phyloP scores from a whole-genome alignment of 1,140 invertebrate genomes.

The Drosophila repletoides region DNA sequence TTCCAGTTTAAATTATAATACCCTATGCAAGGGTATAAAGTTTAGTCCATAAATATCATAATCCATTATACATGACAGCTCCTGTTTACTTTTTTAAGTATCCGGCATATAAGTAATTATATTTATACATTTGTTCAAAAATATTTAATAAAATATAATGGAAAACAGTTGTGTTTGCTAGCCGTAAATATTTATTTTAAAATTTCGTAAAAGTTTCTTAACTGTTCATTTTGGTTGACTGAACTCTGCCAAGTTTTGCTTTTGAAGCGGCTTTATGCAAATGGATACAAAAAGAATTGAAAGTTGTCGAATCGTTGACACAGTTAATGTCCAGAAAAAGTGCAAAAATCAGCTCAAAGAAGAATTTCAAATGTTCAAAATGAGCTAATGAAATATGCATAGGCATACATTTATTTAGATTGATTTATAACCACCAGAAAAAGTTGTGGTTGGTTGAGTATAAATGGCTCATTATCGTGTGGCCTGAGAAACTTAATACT shows the following conservation, averaged over 20 bases:
- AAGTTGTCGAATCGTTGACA: constrained; percentile 49
- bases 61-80: too few species aligned
- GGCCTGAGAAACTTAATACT: background rate
- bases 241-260: constrained; percentile 12
- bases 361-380: constrained; percentile 18
- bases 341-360: constrained; percentile 31
- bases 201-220: background rate
- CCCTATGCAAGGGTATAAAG: too few species aligned
- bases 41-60: too few species aligned
- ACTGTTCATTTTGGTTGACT: constrained; percentile 16
- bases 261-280: constrained; percentile 35
- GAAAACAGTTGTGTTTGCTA: background rate
- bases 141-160: too few species aligned
- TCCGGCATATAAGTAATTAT: too few species aligned
- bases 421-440: background rate
- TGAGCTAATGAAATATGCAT: constrained; percentile 36
- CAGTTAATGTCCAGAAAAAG: constrained; percentile 50
- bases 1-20: too few species aligned
- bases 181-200: constrained; percentile 31
- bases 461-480: constrained; percentile 37
- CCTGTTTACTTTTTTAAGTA: too few species aligned
- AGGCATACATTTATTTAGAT: constrained; percentile 26
- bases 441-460: constrained; percentile 16
- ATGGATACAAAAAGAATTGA: constrained; percentile 57
- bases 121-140: too few species aligned